phyloP scores from a whole-genome alignment of 2,797 vertebrate genomes.

The Odontamblyopus rebecca region DNA sequence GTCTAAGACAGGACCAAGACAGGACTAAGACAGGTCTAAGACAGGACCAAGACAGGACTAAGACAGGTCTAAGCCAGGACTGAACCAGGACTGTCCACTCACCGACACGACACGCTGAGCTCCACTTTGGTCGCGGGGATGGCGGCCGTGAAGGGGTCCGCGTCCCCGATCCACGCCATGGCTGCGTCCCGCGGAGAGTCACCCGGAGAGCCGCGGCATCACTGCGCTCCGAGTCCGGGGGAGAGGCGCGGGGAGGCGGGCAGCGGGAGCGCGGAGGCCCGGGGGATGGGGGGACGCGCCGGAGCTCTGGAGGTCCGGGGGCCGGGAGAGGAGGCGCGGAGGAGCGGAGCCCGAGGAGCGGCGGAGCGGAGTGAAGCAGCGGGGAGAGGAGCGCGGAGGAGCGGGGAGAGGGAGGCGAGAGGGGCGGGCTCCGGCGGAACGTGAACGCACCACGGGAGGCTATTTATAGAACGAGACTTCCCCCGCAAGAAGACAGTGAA shows the following conservation, averaged over 20 bases:
- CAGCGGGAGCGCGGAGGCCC: slow-evolving; percentile 14
- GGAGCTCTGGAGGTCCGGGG: slow-evolving; percentile 12
- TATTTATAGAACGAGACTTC: slow-evolving; percentile 6
- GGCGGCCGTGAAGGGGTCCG: slow-evolving; percentile 87
- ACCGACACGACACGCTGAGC: slow-evolving; percentile 94
- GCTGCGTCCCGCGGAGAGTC: slow-evolving; percentile 66
- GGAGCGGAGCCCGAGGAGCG: not conserved
- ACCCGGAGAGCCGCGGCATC: slow-evolving; percentile 23
- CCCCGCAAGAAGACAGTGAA: slow-evolving; percentile 7
- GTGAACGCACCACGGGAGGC: slow-evolving; percentile 7
- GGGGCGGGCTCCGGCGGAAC: not conserved
- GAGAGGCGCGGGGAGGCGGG: slow-evolving; percentile 6
- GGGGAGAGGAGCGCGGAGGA: no score
- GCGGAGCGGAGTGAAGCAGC: not conserved
- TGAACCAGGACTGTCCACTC: slow-evolving; percentile 55
- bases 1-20: no score
- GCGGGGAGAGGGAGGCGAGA: not conserved
- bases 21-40: no score
- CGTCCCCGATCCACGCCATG: slow-evolving; percentile 88
- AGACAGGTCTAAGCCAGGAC: not conserved
- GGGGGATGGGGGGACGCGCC: not conserved
- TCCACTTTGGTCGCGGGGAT: slow-evolving; percentile 98
- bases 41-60: no score
- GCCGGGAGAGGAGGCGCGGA: not conserved
- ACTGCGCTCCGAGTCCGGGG: slow-evolving; percentile 51